Evolutionary conservation across 2,113 vertebrate species (phyloP), one percentile per base, ranked within the genome.

Genomic region (Pseudopipra pipra): DNA sequence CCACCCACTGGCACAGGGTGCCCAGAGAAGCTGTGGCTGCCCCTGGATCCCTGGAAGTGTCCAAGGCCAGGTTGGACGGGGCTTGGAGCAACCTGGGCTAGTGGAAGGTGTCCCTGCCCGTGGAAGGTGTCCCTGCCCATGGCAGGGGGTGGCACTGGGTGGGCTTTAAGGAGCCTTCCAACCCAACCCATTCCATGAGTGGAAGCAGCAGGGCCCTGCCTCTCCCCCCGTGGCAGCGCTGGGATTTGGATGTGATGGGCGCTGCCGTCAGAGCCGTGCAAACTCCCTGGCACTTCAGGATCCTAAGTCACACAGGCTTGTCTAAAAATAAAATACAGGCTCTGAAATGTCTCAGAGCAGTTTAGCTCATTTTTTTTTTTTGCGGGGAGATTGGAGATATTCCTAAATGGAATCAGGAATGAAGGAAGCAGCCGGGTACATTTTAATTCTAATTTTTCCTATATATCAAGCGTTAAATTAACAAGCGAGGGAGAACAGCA

Each of bases 381-480:
- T 75, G 35, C 52, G 49, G 61, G 14, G 31, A 93, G 86, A 94
- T 78, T 74, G 28, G 83, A 88, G 83, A 33, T 84, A 87, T 87
- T 97, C 92, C 56, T 39, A 90, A 90, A 72, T 70, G 80, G 73
- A 93, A 77, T 66, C 23, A 23, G 77, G 70, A 90, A 44, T 44
- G 80, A 52, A 85, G 73, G 76, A 87, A 95, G 62, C 68, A 88
- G 79, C 37, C 0, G 1, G 37, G 56, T 89, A 78, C 58, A 79
- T 93, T 94, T 95, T 96, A 88, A 87, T 95, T 94, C 66, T 87
- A 85, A 94, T 96, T 96, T 96, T 96, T 96, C 80, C 76, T 84
- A 46, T 93, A 96, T 68, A 96, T 81, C 88, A 96, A 95, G 88
- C 88, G 56, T 96, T 97, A 96, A 96, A 97, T 97, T 95, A 94